Conservation (phyloP, 1,140 invertebrate species). For the Bombus waltoni region DNA sequence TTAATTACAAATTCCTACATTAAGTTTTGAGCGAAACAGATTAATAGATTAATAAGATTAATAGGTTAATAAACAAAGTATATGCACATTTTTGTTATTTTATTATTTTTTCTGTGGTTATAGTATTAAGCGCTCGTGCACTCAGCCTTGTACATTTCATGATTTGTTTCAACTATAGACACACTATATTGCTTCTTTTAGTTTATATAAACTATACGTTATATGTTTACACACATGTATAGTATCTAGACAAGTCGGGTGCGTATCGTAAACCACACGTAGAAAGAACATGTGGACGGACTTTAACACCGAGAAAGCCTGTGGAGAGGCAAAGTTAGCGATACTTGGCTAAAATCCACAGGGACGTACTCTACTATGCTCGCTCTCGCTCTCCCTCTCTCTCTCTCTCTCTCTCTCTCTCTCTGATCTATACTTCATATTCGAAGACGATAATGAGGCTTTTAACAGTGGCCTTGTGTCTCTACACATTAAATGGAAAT, state of each 20-base stretch:
- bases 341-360: slow-evolving; percentile 43
- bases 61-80: neutral
- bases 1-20: neutral
- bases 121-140: neutral
- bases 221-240: no score
- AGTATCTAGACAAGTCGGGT: neutral
- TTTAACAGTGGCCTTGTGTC: slow-evolving; percentile 57
- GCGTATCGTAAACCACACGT: neutral
- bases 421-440: slow-evolving; percentile 47
- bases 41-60: no score
- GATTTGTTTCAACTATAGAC: neutral
- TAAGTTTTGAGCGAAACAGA: neutral
- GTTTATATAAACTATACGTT: neutral
- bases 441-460: slow-evolving; percentile 61
- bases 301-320: slow-evolving; percentile 46
- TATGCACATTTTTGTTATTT: neutral
- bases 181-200: neutral
- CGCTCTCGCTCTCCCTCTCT: neutral
- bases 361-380: slow-evolving; percentile 46
- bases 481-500: slow-evolving; percentile 51
- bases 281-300: neutral
- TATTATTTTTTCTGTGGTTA: neutral
- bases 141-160: neutral
- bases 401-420: no score
- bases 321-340: slow-evolving; percentile 12